Base-by-base conservation (phyloP, 1,140 invertebrate genomes). In the Agrilus planipennis region DNA sequence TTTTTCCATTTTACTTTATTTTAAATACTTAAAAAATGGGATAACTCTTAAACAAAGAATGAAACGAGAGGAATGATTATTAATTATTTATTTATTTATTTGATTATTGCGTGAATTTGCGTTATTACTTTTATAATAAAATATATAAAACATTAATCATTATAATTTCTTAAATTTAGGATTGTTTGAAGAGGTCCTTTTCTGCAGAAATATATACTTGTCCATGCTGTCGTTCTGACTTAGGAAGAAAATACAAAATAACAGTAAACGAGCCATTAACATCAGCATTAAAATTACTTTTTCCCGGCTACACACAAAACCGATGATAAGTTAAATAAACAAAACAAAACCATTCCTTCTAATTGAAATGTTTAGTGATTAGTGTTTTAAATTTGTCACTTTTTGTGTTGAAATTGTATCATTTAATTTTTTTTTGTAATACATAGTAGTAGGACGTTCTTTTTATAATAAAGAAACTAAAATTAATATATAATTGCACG, bases 101-200 rank as follows among this genome's bases (percentile, higher is more conserved):
- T 25, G 23, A 6, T 7, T 6, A n/a, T 25, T 25, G n/a, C 23
- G n/a, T 6, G n/a, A 25, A 6, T 7, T 6, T 25, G 23, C 6
- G 23, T 25, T n/a, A 7, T 25, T n/a, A 25, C 6, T 25, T 25
- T 25, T 7, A 25, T n/a, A 25, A n/a, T 25, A 7, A n/a, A 7
- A 6, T 25, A 6, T 25, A 5, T 25, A 25, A 25, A 25, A 25
- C n/a, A 6, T 25, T 25, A 25, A 6, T 25, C 29, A 31, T 15
- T 14, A 31, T 14, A 9, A 48, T 34, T 47, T 52, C 50, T 44
- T 45, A 42, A 43, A 48, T 51, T 41, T 31, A 72, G 70, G 50
- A 53, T 1, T 88, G 84, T 57, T 55, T 87, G 29, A 69, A 72
- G 52, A 63, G 76, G 14, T 81, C 81, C 10, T 85, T 84, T 58